Percentiles rank a stretch among this genome's conserved stretches.
phyloP scores from a whole-genome alignment of 1,140 invertebrate genomes.

The Apolygus lucorum region DNA sequence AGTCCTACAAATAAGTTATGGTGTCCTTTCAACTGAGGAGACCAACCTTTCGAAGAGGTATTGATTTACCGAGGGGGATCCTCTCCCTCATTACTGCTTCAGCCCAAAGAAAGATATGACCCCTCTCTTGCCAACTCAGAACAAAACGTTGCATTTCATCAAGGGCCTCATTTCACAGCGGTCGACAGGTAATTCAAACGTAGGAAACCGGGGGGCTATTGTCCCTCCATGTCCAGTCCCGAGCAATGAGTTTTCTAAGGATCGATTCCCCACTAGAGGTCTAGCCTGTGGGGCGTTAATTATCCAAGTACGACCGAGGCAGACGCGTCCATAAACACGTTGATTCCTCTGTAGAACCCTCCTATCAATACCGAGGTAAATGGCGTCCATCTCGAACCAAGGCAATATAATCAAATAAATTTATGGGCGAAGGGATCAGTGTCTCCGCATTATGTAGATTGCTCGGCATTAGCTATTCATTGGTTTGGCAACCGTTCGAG shows the following conservation, averaged over 20 bases:
- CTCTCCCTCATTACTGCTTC: background rate
- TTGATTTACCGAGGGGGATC: background rate
- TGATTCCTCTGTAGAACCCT: background rate
- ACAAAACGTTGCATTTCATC: background rate
- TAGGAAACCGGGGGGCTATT: background rate
- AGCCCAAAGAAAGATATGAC: background rate
- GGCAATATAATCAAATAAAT: background rate
- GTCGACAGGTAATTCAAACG: background rate
- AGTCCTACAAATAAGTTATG: too few relatives aligned
- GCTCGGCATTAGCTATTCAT: background rate
- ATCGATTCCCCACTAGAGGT: too few relatives aligned
- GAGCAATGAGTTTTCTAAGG: background rate
- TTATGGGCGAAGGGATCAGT: background rate
- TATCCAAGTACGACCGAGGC: background rate
- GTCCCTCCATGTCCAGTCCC: background rate
- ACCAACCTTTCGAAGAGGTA: background rate
- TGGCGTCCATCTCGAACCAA: background rate
- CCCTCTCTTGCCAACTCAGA: background rate
- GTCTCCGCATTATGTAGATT: background rate
- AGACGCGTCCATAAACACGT: background rate
- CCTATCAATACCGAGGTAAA: too few relatives aligned
- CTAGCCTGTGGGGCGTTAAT: too few relatives aligned
- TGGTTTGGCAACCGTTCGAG: background rate
- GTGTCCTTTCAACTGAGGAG: too few relatives aligned
- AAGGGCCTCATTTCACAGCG: background rate